Percentiles rank a stretch among this genome's conserved stretches.
phyloP scores from a whole-genome alignment of 2,797 vertebrate genomes.

The Miichthys miiuy region DNA sequence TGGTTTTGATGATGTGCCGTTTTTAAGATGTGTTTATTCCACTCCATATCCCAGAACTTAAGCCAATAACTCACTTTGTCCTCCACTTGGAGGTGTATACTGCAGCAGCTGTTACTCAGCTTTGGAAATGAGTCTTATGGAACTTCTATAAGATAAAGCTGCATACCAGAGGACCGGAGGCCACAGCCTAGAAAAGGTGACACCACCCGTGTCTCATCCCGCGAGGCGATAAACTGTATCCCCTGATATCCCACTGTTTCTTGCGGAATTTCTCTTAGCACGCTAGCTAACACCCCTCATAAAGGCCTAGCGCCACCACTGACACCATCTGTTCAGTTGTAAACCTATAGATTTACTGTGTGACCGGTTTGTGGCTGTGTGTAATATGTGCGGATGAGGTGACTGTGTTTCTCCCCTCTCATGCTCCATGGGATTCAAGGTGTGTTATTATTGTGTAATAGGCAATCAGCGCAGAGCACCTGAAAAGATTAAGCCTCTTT shows the following conservation, averaged over 20 bases:
- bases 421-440: constrained; percentile 71
- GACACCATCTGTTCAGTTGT: constrained; percentile 70
- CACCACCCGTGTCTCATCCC: constrained; percentile 54
- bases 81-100: constrained; percentile 36
- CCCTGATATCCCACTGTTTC: constrained; percentile 63
- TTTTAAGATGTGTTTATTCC: constrained; percentile 53
- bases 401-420: constrained; percentile 68
- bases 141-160: constrained; percentile 48
- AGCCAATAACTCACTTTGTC: constrained; percentile 59
- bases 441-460: constrained; percentile 87
- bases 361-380: constrained; percentile 52
- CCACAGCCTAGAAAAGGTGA: constrained; percentile 50
- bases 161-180: constrained; percentile 51
- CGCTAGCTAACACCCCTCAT: constrained; percentile 67
- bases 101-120: constrained; percentile 69
- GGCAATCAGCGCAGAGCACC: constrained; percentile 84
- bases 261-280: constrained; percentile 66
- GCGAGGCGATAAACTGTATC: constrained; percentile 64
- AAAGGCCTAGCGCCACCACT: constrained; percentile 60
- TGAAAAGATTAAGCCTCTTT: constrained; percentile 85
- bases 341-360: constrained; percentile 79
- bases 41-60: constrained; percentile 26
- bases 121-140: constrained; percentile 40
- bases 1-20: constrained; percentile 23
- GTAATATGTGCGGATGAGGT: constrained; percentile 55